A percentile compares a stretch with the other conserved stretches of the same genome.
These are phyloP conservation scores for Tretioscincus oriximinensis DNA, from an alignment of 2,113 vertebrate genomes.

Conservation along the genomic window DNA sequence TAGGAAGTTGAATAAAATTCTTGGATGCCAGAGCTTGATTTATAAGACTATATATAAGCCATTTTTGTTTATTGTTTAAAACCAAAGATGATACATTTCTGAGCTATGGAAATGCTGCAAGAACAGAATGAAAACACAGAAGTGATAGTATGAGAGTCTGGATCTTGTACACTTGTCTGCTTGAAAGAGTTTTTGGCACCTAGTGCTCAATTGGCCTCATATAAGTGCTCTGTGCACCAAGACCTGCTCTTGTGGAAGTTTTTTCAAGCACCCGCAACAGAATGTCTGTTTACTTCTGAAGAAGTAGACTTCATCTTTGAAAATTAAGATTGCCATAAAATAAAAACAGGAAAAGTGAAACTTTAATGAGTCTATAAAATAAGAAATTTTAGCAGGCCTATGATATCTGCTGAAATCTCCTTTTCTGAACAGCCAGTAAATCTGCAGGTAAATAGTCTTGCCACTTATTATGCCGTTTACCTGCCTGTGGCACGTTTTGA, in stretches of 20 bases:
- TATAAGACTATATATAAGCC: constrained; percentile 13
- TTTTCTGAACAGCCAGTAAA: no score
- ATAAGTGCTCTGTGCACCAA: constrained; percentile 37
- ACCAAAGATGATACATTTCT: constrained; percentile 22
- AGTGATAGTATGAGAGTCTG: background rate
- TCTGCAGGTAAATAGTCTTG: no score
- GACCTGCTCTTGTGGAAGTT: constrained; percentile 19
- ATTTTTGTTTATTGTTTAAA: background rate
- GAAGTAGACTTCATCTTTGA: background rate
- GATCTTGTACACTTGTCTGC: constrained; percentile 25
- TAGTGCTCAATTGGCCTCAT: constrained; percentile 56
- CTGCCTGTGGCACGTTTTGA: no score
- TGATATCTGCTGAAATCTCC: no score
- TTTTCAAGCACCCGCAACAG: constrained; percentile 33
- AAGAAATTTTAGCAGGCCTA: no score
- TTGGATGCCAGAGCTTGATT: background rate
- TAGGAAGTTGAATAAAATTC: background rate
- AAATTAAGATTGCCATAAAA: no score
- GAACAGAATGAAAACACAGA: constrained; percentile 37
- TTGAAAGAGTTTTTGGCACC: constrained; percentile 45
- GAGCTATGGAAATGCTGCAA: constrained; percentile 40
- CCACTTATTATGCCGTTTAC: no score
- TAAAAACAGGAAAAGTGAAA: no score
- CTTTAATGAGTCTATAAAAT: no score
- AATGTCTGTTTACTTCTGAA: constrained; percentile 26